These are phyloP conservation scores for Aquatica leii DNA, from an alignment of 2,888 invertebrate species.

Conservation along the genomic window DNA sequence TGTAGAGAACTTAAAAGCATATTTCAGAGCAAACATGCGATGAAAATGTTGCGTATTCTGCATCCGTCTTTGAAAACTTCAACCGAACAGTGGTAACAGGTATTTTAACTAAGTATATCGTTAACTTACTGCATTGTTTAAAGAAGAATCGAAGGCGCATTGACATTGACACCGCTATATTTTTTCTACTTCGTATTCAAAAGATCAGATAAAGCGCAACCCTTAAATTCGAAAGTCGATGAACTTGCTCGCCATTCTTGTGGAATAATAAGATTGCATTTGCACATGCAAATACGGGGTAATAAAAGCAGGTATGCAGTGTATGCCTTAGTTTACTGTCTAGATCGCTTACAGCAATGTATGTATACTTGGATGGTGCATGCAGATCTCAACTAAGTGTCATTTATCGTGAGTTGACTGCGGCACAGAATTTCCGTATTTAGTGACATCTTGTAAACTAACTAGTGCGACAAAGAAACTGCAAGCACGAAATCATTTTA, in stretches of 20 bases:
- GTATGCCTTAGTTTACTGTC: constrained; percentile 50
- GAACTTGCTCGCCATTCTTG: constrained; percentile 45
- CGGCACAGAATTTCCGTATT: constrained; percentile 54
- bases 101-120: constrained; percentile 58
- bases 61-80: constrained; percentile 33
- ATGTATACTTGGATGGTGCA: constrained; percentile 52
- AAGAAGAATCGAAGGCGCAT: constrained; percentile 47
- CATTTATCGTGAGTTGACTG: constrained; percentile 50
- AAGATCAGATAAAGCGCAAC: constrained; percentile 53
- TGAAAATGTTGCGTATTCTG: constrained; percentile 45
- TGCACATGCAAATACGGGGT: constrained; percentile 44
- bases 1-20: constrained; percentile 33
- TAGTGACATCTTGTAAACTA: constrained; percentile 49
- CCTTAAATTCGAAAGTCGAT: constrained; percentile 57
- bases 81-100: constrained; percentile 44
- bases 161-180: constrained; percentile 55
- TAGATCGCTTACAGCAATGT: constrained; percentile 54
- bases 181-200: constrained; percentile 47
- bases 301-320: constrained; percentile 44
- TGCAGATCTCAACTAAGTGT: constrained; percentile 54
- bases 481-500: constrained; percentile 40
- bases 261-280: constrained; percentile 49
- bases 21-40: constrained; percentile 37
- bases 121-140: constrained; percentile 58
- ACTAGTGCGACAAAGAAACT: constrained; percentile 39